Evolutionary conservation across 1,140 invertebrate species (phyloP), one percentile per base, ranked within the genome.

Genomic region (Pogonomyrmex californicus): DNA sequence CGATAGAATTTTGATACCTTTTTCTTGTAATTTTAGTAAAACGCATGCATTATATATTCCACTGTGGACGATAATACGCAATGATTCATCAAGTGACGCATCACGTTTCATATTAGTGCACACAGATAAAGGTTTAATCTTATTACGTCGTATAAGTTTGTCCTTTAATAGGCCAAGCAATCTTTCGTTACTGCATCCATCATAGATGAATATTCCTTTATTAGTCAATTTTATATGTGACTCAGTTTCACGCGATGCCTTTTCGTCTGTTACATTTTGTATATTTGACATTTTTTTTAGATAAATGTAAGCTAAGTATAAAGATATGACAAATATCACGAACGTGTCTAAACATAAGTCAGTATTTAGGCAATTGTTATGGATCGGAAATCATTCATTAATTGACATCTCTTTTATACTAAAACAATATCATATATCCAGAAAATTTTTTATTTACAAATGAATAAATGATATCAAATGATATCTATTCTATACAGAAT

Each of bases 401-500:
- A 36, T 5, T 70, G 0, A 62, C 0, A 63, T 65, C 63, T 62
- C 30, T 62, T 71, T 73, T 54, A 77, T 54, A 60, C 56, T 44
- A 44, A 82, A 75, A 81, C 36, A 51, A 58, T 44, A 65, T 44
- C 44, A 23, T 51, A 33, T 33, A 68, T 91, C 68, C 58, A 70
- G 44, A 87, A 86, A 85, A 62, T 83, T 47, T 56, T 91, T 91
- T 91, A 92, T 91, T 91, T 92, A 90, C 87, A 91, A 90, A 90
- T 83, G 86, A 83, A 86, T 91, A 90, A 75, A 75, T 90, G 88
- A 86, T 58, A 51, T 23, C 23, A 23, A 23, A 23, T 65, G 36
- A 65, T 56, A 30, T 44, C 14, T 73, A 73, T 60, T 56, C 47
- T 73, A 65, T 79, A 33, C 63, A 60, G 58, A 4, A 10, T 4